Base-by-base conservation (phyloP, 2,888 invertebrate species). In the Charanyca ferruginea region DNA sequence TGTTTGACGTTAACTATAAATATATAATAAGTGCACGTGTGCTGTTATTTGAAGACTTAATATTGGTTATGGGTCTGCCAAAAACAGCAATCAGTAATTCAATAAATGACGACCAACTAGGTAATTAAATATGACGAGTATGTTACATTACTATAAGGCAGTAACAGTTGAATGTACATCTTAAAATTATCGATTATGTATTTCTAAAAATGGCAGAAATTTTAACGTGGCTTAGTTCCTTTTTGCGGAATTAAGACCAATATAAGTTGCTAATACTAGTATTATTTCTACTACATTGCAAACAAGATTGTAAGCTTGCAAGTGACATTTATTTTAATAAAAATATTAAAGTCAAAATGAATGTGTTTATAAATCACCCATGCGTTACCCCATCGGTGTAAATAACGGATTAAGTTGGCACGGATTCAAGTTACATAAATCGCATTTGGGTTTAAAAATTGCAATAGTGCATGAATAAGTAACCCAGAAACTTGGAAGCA, bases 391-490 rank as follows among this genome's bases (percentile, higher is more conserved):
- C 18, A 25, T 48, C 49, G 28, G 44, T 73, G 52, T 68, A 60
- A 68, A 59, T 77, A 74, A 68, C 66, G 66, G 62, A 68, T 62
- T 57, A 48, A 25, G 49, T 62, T 81, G 82, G 80, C 82, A 54
- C 62, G 47, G 51, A 54, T 67, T 73, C 81, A 79, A 75, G 65
- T 52, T 42, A 58, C 66, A 76, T 81, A 81, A 73, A 80, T 80
- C 58, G 58, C 42, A 47, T 61, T n/a, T 61, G 62, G 51, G 20
- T 59, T 76, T 76, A 73, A 81, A 80, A 76, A 81, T 73, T 73
- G 73, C 73, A 69, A 73, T 61, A 73, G 55, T 65, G 73, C 67
- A 73, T 71, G 66, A 60, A 65, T 64, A 48, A n/a, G 61, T 73
- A 73, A 64, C 75, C 73, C 47, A 79, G 55, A 73, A 79, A 54